These are phyloP conservation scores for Colistium nudipinnis DNA, from an alignment of 2,113 vertebrate genomes.

Conservation along the genomic window DNA sequence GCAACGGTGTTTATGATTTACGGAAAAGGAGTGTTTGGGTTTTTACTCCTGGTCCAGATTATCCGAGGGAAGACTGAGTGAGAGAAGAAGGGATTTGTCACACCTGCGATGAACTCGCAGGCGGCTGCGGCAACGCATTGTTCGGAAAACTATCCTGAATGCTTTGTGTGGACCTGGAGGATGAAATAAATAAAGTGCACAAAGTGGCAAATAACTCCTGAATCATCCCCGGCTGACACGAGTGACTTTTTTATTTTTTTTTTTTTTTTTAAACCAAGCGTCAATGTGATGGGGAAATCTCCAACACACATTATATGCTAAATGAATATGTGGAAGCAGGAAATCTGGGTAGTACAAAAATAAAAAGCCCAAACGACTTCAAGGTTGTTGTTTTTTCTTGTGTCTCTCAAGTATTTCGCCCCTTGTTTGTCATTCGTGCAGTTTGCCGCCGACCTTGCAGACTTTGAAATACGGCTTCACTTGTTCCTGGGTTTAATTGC, in stretches of 20 bases:
- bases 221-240: background rate
- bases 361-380: no score
- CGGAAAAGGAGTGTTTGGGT: constrained; percentile 1
- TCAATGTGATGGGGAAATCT: background rate
- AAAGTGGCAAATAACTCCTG: constrained; percentile 9
- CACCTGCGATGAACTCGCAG: background rate
- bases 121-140: background rate
- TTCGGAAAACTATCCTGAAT: background rate
- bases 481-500: background rate
- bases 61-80: constrained; percentile 14
- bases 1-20: constrained; percentile 25
- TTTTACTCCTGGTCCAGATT: constrained; percentile 27
- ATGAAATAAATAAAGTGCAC: constrained; percentile 16
- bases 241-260: background rate
- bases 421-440: background rate
- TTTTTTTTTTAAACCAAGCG: no score
- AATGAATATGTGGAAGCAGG: background rate
- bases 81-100: constrained; percentile 19
- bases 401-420: background rate
- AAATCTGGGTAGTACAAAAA: no score
- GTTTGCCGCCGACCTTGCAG: background rate
- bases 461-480: background rate
- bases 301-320: background rate
- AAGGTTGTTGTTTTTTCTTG: no score
- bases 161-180: constrained; percentile 1